Conservation (phyloP, 2,888 invertebrate species). For the Dolichomitus sp. region DNA sequence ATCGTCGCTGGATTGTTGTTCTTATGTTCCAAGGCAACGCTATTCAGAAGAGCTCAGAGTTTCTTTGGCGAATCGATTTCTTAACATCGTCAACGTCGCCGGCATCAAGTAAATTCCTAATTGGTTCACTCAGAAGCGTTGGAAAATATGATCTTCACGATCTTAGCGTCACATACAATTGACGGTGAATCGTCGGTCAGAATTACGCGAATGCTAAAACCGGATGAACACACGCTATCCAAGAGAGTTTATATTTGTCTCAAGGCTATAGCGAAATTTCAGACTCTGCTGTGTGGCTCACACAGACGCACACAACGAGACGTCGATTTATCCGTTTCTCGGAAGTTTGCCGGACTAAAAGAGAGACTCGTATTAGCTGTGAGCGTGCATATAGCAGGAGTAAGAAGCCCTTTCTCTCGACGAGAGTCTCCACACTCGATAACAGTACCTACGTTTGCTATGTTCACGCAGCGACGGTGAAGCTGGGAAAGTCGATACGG, state of each 20-base stretch:
- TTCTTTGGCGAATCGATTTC: not conserved
- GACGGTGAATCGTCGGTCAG: not conserved
- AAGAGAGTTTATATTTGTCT: slow-evolving; percentile 68
- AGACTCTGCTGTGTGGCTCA: slow-evolving; percentile 34
- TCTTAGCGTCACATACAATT: not conserved
- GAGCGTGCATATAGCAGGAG: slow-evolving; percentile 1
- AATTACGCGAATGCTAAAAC: slow-evolving; percentile 48
- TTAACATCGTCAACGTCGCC: not conserved
- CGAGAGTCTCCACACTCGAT: not conserved
- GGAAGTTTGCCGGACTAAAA: slow-evolving; percentile 41
- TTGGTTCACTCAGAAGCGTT: not conserved
- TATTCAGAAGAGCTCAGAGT: not conserved
- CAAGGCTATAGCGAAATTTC: slow-evolving; percentile 69
- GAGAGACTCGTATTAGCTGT: slow-evolving; percentile 30
- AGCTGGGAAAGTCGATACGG: not conserved
- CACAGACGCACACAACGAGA: slow-evolving; percentile 36
- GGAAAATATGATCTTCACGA: slow-evolving; percentile 3
- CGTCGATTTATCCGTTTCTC: slow-evolving; percentile 37
- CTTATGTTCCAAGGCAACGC: slow-evolving; percentile 42
- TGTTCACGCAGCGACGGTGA: not conserved
- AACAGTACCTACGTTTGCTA: not conserved
- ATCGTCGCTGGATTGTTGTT: slow-evolving; percentile 58
- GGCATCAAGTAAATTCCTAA: not conserved
- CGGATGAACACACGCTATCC: slow-evolving; percentile 25
- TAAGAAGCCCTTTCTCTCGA: slow-evolving; percentile 22